Evolutionary conservation across 2,888 invertebrate species (phyloP).

Genomic region (Spodoptera exigua): DNA sequence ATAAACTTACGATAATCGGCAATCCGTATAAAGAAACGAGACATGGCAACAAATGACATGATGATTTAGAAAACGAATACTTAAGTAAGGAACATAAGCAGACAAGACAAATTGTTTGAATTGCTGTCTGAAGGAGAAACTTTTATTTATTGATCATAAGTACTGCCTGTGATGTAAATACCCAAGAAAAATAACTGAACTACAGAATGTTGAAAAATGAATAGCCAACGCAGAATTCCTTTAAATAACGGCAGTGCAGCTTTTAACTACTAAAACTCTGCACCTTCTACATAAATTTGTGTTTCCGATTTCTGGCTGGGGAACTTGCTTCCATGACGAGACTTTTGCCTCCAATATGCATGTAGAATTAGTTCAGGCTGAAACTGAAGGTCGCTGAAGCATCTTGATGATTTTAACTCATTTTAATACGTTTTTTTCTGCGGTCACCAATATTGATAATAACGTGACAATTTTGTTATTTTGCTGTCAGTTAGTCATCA

Average conservation of each 20-base stretch:
- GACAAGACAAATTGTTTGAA: constrained; percentile 2
- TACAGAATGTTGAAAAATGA: constrained; percentile 21
- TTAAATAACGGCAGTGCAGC: constrained; percentile 17
- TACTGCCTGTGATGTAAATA: too few relatives aligned
- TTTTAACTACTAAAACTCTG: constrained; percentile 13
- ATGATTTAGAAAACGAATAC: background rate
- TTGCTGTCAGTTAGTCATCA: constrained; percentile 19
- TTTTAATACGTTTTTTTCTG: constrained; percentile 7
- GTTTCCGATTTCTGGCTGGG: constrained; percentile 1
- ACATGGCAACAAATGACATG: constrained; percentile 4
- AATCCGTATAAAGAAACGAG: constrained; percentile 2
- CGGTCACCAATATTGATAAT: constrained; percentile 14
- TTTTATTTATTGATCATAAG: background rate
- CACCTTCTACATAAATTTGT: constrained; percentile 7
- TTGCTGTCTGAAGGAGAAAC: constrained; percentile 9
- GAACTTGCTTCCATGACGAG: constrained; percentile 21
- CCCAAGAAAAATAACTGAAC: constrained; percentile 20
- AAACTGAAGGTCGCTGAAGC: constrained; percentile 6
- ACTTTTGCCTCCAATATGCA: constrained; percentile 22
- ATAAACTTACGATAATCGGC: constrained; percentile 3
- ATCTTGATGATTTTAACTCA: constrained; percentile 20
- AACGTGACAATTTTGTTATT: constrained; percentile 3
- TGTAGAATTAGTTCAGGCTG: constrained; percentile 13
- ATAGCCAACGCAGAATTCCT: constrained; percentile 25
- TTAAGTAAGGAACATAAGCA: constrained; percentile 9